Evolutionary conservation across 2,113 vertebrate species (phyloP).

Genomic region (Brachionichthys hirsutus): DNA sequence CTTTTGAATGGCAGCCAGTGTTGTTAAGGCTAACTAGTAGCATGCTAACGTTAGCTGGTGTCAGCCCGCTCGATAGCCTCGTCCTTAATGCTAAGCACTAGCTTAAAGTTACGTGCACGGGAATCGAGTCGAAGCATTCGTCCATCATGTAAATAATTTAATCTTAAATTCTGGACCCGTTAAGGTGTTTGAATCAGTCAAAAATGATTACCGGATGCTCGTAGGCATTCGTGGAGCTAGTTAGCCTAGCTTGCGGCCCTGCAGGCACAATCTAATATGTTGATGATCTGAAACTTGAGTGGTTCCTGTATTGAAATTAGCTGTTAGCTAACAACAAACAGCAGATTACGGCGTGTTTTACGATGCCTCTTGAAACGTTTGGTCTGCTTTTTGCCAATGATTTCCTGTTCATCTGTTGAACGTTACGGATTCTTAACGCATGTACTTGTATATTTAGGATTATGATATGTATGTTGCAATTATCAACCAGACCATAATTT

Average conservation of each 20-base stretch:
- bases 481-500: neutral
- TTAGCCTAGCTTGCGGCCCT: constrained; percentile 58
- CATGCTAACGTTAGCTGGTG: constrained; percentile 19
- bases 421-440: no score
- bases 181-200: neutral
- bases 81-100: neutral
- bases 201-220: neutral
- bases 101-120: neutral
- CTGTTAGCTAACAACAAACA: neutral
- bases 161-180: rapidly evolving
- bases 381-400: no score
- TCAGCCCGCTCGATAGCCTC: constrained; percentile 31
- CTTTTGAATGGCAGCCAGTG: constrained; percentile 57
- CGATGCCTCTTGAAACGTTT: no score
- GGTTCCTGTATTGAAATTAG: neutral
- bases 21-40: constrained; percentile 55
- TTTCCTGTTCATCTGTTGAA: constrained; percentile 18
- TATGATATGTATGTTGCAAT: no score
- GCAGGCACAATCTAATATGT: constrained; percentile 1
- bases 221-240: constrained; percentile 31
- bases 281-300: constrained; percentile 34
- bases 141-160: rapidly evolving
- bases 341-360: no score
- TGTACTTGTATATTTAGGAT: neutral
- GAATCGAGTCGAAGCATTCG: rapidly evolving